Base-by-base conservation (phyloP, 2,888 invertebrate species). In the Tenthredo scrophulariae region DNA sequence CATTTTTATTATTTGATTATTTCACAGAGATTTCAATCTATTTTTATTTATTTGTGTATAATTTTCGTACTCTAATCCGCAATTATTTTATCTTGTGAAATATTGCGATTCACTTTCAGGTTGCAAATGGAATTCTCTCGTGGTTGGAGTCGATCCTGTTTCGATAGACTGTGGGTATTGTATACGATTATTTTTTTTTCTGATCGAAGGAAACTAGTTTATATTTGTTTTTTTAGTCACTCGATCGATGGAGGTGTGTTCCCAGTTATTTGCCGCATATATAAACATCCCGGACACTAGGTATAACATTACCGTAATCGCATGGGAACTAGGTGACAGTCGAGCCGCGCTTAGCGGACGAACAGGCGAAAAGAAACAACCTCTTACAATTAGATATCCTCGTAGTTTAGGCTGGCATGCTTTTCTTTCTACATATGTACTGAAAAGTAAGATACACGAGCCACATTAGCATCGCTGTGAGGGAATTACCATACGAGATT, bases 241-340 rank as follows among this genome's bases (percentile, higher is more conserved):
- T 80, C 22, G 80, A 80, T 80, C 80, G 62, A 62, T 37, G 22
- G 58, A 80, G 80, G 80, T 62, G 62, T 58, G 80, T 80, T 62
- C 40, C n/a, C n/a, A 80, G 80, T 80, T 22, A 77, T 77, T 74
- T 74, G 22, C 37, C 72, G 22, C 18, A 67, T 15, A 18, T 67
- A 67, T 67, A 62, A 80, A 80, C 80, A 62, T 80, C 58, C 80
- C 80, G 80, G 58, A 50, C 40, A 22, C 65, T 46, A 58, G 46
- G 77, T 67, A 46, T 54, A 65, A 67, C 54, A 79, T 75, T 75
- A 70, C 26, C 87, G 80, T 54, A 80, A 70, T 62, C 50, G 85
- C 85, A 89, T 89, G 90, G 88, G 90, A 90, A 90, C 87, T 84
- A 86, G 86, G 88, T 89, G 88, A 87, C 84, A 83, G 89, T 37